These are phyloP conservation scores for Cavia aperea DNA, from an alignment of 2,113 vertebrate genomes.

Conservation along the genomic window DNA sequence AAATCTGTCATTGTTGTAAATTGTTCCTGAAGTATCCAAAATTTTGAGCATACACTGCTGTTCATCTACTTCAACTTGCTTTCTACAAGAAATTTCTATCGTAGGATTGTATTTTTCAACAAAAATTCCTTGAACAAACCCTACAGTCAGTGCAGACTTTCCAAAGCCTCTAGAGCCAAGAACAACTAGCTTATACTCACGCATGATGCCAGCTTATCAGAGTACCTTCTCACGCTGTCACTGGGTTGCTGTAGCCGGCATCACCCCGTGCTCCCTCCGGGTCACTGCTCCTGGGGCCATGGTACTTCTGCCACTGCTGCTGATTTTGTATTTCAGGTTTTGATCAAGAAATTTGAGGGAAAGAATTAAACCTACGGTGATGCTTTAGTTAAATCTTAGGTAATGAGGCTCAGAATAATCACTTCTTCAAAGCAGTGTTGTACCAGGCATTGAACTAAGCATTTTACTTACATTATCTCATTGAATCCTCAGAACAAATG, in stretches of 20 bases:
- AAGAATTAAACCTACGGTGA: background rate
- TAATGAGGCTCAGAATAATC: background rate
- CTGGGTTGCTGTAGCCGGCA: too few relatives aligned
- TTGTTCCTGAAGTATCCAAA: constrained; percentile 82
- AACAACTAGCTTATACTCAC: too few relatives aligned
- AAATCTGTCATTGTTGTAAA: too few relatives aligned
- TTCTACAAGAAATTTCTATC: constrained; percentile 88
- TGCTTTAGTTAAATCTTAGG: background rate
- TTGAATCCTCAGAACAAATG: background rate
- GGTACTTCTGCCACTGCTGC: too few relatives aligned
- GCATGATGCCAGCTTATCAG: too few relatives aligned
- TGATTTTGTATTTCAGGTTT: background rate
- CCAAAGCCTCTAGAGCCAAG: constrained; percentile 55
- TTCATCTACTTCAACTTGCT: constrained; percentile 90
- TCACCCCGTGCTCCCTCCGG: too few relatives aligned
- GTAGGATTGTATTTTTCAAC: constrained; percentile 88
- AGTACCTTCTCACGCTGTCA: too few relatives aligned
- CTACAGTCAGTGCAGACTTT: too few relatives aligned
- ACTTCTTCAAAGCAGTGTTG: background rate
- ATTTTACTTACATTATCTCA: background rate
- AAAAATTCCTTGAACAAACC: constrained; percentile 84
- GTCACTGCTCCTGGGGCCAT: too few relatives aligned
- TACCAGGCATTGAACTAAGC: background rate
- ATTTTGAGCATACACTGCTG: constrained; percentile 81
- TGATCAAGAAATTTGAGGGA: background rate